phyloP scores from a whole-genome alignment of 2,888 invertebrate genomes.

The Caenorhabditis sp. region DNA sequence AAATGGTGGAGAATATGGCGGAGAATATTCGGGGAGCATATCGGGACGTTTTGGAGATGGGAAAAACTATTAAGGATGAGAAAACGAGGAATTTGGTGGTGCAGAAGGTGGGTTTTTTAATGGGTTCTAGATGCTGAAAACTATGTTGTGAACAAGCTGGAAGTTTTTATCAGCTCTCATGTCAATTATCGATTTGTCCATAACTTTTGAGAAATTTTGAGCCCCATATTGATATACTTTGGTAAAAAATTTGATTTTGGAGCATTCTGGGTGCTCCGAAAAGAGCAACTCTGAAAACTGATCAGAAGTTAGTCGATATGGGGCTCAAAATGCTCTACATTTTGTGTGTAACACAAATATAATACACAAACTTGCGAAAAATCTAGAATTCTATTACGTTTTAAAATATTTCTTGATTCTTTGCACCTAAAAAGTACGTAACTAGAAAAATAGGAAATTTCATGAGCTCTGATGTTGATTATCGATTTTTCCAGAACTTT shows the following conservation, averaged over 20 bases:
- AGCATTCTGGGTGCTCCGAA: too few relatives aligned
- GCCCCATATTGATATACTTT: too few relatives aligned
- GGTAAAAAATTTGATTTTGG: too few relatives aligned
- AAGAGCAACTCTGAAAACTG: too few relatives aligned
- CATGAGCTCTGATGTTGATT: background rate
- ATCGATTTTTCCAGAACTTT: background rate
- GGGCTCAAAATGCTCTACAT: background rate
- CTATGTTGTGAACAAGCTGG: too few relatives aligned
- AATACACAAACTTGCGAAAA: too few relatives aligned
- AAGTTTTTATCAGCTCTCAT: too few relatives aligned
- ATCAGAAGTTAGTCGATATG: background rate
- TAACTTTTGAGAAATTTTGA: background rate
- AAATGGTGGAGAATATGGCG: conserved; percentile 33
- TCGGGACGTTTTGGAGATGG: conserved; percentile 13
- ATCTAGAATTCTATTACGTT: too few relatives aligned
- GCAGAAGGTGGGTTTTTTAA: conserved; percentile 34
- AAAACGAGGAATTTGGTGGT: conserved; percentile 34
- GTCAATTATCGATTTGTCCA: background rate
- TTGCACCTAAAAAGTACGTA: too few relatives aligned
- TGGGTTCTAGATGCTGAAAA: too few relatives aligned
- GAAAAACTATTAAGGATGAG: conserved; percentile 24
- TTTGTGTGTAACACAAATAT: too few relatives aligned
- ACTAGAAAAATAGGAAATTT: background rate
- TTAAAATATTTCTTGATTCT: too few relatives aligned
- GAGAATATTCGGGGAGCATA: conserved; percentile 36